These are phyloP conservation scores for Sturmia bella DNA, from an alignment of 2,888 invertebrate species.

Conservation along the genomic window DNA sequence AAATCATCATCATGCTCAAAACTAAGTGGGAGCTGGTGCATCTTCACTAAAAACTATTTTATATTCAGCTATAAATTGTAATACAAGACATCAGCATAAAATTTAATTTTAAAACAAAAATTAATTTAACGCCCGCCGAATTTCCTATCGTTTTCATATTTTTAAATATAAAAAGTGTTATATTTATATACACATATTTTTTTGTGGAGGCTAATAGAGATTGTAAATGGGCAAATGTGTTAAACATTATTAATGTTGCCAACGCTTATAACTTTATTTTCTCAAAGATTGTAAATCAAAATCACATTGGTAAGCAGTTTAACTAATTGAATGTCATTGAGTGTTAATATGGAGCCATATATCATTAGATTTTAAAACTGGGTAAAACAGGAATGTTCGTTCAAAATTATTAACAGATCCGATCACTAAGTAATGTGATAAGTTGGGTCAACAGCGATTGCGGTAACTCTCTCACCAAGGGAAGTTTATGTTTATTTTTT, in stretches of 20 bases:
- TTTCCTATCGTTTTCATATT: background rate
- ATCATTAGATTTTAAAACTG: too few species aligned
- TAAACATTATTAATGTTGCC: background rate
- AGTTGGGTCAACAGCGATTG: too few species aligned
- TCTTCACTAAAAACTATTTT: conserved; percentile 27
- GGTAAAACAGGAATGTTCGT: too few species aligned
- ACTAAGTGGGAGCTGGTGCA: conserved; percentile 47
- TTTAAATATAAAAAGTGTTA: conserved; percentile 4
- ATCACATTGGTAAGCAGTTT: background rate
- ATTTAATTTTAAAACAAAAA: background rate
- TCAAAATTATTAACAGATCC: too few species aligned
- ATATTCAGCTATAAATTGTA: background rate
- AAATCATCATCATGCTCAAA: conserved; percentile 29
- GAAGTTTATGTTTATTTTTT: too few species aligned
- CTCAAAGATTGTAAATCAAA: background rate
- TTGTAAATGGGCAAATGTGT: background rate
- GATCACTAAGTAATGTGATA: too few species aligned
- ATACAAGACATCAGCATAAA: conserved; percentile 5
- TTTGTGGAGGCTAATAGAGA: conserved; percentile 6
- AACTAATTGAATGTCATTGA: background rate
- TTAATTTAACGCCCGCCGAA: conserved; percentile 23
- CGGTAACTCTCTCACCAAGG: too few species aligned
- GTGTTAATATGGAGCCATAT: too few species aligned
- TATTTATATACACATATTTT: background rate
- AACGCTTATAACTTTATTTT: conserved; percentile 1